Base-by-base conservation (phyloP, 2,113 vertebrate species). In the Gila orcuttii region DNA sequence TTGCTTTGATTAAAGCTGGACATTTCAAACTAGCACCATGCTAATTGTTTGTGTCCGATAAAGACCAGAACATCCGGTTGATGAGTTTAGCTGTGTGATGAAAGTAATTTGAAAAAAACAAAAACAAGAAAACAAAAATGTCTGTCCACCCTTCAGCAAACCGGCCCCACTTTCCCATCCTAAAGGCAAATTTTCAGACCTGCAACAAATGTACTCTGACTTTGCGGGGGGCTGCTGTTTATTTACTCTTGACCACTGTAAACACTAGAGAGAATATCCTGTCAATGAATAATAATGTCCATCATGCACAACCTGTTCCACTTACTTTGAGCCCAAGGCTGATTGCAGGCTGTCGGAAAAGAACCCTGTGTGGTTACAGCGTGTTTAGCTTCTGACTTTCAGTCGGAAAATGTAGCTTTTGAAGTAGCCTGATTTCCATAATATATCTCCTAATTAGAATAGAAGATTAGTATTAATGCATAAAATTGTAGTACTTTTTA, bases 41-140 rank as follows among this genome's bases (percentile, higher is more conserved):
- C 36, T 78, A 86, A 57, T 82, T 74, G 68, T 88, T 86, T 87
- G 55, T 79, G 71, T 33, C 62, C 45, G 64, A 89, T 78, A 52
- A 88, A 39, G 82, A 76, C 59, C 50, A 28, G 84, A 84, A 28
- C 31, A 86, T 60, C 86, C 3, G n/a, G 25, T 62, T 73, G 21
- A 84, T 80, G 77, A 85, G 85, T 79, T 79, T 68, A 71, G 59
- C 42, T 59, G 17, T 25, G 76, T 82, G 86, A 89, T 90, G 89
- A 86, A 92, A 93, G 79, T 79, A 73, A 92, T 91, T 88, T 86
- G 9, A 76, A 87, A 73, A 62, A 25, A 89, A 86, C n/a, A 52
- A 5, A 1, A 15, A 52, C 36, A 36, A 36, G 36, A 36, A 13
- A 50, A 52, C 17, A 50, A 0, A 47, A 0, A 9, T 88, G 85